phyloP scores from a whole-genome alignment of 2,888 invertebrate species.

The Drosophila kuntzei region DNA sequence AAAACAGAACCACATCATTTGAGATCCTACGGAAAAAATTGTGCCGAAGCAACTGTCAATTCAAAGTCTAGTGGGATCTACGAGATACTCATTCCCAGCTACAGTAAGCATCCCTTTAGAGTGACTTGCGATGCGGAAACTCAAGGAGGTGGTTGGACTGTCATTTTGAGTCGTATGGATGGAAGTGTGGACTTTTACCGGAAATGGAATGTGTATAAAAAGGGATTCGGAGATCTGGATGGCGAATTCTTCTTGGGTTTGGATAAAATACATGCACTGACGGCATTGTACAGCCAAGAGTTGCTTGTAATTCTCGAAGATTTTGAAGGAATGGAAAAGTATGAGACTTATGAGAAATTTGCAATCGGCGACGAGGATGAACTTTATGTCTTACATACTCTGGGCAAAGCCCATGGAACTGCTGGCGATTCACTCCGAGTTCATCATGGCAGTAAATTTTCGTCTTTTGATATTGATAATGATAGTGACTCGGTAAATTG shows the following conservation, averaged over 20 bases:
- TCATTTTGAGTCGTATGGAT: not conserved
- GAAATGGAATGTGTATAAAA: not conserved
- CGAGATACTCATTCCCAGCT: not conserved
- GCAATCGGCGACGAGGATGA: not conserved
- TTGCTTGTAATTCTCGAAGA: not conserved
- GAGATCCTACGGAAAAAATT: not conserved
- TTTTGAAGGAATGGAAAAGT: not conserved
- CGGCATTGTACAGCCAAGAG: not conserved
- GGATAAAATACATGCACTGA: not conserved
- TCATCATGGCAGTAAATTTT: not conserved
- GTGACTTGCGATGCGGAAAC: not conserved
- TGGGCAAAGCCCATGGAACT: not conserved
- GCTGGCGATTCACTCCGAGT: not conserved
- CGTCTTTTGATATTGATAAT: not conserved
- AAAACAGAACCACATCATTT: not conserved
- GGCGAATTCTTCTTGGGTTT: not conserved
- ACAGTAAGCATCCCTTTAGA: not conserved
- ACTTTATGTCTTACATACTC: not conserved
- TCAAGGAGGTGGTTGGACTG: not conserved
- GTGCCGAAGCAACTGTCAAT: not conserved
- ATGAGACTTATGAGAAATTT: not conserved
- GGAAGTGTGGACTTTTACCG: not conserved
- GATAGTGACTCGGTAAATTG: not conserved
- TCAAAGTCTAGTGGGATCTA: not conserved
- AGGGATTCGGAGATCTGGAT: not conserved